These are phyloP conservation scores for Cheilosia variabilis DNA, from an alignment of 2,888 invertebrate species.

Conservation along the genomic window DNA sequence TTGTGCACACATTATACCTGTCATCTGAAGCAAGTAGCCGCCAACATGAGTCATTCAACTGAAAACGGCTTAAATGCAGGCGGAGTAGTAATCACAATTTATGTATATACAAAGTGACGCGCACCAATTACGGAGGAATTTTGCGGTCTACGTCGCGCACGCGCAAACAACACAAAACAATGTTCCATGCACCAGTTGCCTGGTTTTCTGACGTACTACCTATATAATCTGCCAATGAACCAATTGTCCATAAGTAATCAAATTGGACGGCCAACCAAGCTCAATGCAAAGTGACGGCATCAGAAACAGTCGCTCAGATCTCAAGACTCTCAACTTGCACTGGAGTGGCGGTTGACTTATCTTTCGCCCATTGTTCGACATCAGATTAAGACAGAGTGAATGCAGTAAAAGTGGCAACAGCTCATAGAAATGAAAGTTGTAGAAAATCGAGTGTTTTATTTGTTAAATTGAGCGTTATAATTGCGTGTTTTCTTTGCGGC, in stretches of 20 bases:
- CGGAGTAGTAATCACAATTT: slow-evolving; percentile 4
- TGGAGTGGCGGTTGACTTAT: slow-evolving; percentile 31
- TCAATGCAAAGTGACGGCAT: slow-evolving; percentile 51
- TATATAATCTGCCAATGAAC: slow-evolving; percentile 50
- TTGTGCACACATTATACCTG: not conserved
- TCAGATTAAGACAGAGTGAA: slow-evolving; percentile 6
- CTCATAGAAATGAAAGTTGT: slow-evolving; percentile 62
- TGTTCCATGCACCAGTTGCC: slow-evolving; percentile 47
- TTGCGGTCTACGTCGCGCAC: not conserved
- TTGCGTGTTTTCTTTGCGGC: not conserved
- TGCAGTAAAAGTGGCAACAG: slow-evolving; percentile 37
- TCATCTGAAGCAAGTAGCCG: not conserved
- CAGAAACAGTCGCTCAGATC: slow-evolving; percentile 35
- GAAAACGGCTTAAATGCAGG: not conserved
- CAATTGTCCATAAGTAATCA: slow-evolving; percentile 53
- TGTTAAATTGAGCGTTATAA: slow-evolving; percentile 16
- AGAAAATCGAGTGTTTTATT: slow-evolving; percentile 34
- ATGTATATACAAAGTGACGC: slow-evolving; percentile 41
- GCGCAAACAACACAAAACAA: slow-evolving; percentile 6
- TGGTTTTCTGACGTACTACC: slow-evolving; percentile 33
- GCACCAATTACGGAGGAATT: slow-evolving; percentile 55
- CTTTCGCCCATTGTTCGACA: slow-evolving; percentile 47
- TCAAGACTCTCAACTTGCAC: slow-evolving; percentile 48
- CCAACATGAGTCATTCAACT: slow-evolving; percentile 46
- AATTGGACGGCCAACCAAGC: slow-evolving; percentile 26